A percentile compares a stretch with the other conserved stretches of the same genome.
Conservation (phyloP, 2,888 invertebrate genomes). For the Megaustenia siamemsis region DNA sequence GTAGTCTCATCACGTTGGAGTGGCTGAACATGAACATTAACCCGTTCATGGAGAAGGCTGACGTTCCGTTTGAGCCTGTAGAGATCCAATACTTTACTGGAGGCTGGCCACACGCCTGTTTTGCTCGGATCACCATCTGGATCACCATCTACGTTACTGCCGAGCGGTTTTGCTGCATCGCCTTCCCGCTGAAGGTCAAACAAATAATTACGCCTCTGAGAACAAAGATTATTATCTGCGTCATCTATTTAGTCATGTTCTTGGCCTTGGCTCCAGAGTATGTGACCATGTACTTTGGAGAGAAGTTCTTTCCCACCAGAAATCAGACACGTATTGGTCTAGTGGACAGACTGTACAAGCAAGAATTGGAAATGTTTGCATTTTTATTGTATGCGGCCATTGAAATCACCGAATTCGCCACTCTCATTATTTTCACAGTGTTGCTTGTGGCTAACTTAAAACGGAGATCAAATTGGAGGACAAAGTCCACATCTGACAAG, state of each 20-base stretch:
- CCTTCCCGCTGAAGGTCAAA: too few species aligned
- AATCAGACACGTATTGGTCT: slow-evolving; percentile 20
- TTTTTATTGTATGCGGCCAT: background rate
- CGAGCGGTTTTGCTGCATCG: too few species aligned
- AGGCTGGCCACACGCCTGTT: too few species aligned
- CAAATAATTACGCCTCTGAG: too few species aligned
- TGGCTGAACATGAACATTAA: slow-evolving; percentile 27
- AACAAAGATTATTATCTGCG: too few species aligned
- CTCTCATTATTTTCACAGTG: background rate
- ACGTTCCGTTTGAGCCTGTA: background rate
- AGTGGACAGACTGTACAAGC: background rate
- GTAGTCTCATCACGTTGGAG: slow-evolving; percentile 10
- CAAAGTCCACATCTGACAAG: background rate
- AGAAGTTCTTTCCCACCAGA: background rate
- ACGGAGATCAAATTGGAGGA: background rate
- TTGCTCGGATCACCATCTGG: too few species aligned
- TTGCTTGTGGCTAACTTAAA: background rate
- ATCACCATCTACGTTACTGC: too few species aligned
- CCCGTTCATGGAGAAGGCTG: slow-evolving; percentile 21
- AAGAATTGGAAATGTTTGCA: background rate
- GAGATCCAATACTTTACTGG: too few species aligned
- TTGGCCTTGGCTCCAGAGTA: slow-evolving; percentile 6
- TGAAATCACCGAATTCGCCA: background rate
- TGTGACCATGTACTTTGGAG: background rate
- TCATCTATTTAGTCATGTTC: too few species aligned